Base-by-base conservation (phyloP, 1,140 invertebrate species). In the Bathynomus jamesi region DNA sequence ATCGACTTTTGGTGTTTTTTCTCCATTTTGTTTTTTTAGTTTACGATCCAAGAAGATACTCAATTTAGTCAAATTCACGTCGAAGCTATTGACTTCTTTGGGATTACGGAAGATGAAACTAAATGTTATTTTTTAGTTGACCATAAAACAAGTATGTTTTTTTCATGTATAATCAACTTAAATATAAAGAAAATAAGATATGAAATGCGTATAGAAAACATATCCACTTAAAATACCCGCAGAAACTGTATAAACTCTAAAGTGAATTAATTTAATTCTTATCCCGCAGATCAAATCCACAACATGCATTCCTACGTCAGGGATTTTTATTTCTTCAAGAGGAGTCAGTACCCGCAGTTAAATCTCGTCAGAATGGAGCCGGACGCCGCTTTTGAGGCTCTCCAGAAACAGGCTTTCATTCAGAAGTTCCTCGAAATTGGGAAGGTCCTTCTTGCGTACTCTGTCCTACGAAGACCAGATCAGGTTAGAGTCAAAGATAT, bases 301-400 rank as follows among this genome's bases (percentile, higher is more conserved):
- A 98, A 96, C 83, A 89, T 94, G 0, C 90, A 91, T 71, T 90
- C 91, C 25, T 98, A 96, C 81, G 96, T 98, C 0, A 84, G 98
- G 64, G 98, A 99, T 80, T 94, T 96, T 81, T 99, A 99, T 82
- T 99, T 99, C 82, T 99, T 99, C 83, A 97, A 98, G 81, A 87
- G 98, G 25, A 96, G 96, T 0, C 95, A 98, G 81, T 99, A 99
- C 83, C 96, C 98, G 0, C 95, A 99, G 82, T 84, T 99, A 30
- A 91, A 93, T 75, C 83, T 99, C n/a, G 89, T 97, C 17, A 89
- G 95, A 73, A 94, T 99, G 91, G 89, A 94, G 79, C 90, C 93
- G 0, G 89, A 93, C 29, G 90, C 93, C 75, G 97, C 96, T 0
- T 94, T 93, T 79, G 87, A 92, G 79, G 94, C 93, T 10, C 82